Percentiles rank a stretch among this genome's conserved stretches.
Evolutionary conservation across 2,888 invertebrate genomes (phyloP).

Genomic region (Laothoe populi): DNA sequence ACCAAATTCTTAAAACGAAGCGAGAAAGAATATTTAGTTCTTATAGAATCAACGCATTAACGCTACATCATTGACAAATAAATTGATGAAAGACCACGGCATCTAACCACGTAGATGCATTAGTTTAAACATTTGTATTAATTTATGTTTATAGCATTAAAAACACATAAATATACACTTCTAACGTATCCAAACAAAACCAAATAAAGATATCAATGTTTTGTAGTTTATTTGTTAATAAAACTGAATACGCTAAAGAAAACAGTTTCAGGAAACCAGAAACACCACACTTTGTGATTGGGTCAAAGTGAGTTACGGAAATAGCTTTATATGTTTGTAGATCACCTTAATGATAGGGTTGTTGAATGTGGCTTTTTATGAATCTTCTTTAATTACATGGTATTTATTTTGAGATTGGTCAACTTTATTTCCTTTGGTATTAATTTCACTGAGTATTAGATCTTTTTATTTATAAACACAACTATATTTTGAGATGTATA

Average conservation of each 20-base stretch:
- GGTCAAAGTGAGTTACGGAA: slow-evolving; percentile 12
- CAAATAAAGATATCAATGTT: not conserved
- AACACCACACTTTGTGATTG: slow-evolving; percentile 4
- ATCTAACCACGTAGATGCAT: too few relatives aligned
- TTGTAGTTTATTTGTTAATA: not conserved
- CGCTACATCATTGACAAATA: too few relatives aligned
- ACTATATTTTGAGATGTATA: too few relatives aligned
- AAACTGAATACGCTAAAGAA: not conserved
- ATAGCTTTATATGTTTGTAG: not conserved
- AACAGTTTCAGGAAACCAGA: slow-evolving; percentile 19
- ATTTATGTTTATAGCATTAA: not conserved
- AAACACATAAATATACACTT: not conserved
- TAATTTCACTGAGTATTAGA: not conserved
- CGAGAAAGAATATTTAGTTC: too few relatives aligned
- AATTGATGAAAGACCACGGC: too few relatives aligned
- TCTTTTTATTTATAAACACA: too few relatives aligned
- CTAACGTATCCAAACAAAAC: not conserved
- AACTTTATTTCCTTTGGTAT: too few relatives aligned
- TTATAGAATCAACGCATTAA: too few relatives aligned
- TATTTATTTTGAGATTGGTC: not conserved
- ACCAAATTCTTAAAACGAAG: too few relatives aligned
- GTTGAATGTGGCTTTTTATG: not conserved
- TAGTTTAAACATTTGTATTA: too few relatives aligned
- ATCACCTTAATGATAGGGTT: slow-evolving; percentile 11
- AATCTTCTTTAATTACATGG: not conserved